Evolutionary conservation across 2,797 vertebrate genomes (phyloP).

Genomic region (Liasis olivaceus): DNA sequence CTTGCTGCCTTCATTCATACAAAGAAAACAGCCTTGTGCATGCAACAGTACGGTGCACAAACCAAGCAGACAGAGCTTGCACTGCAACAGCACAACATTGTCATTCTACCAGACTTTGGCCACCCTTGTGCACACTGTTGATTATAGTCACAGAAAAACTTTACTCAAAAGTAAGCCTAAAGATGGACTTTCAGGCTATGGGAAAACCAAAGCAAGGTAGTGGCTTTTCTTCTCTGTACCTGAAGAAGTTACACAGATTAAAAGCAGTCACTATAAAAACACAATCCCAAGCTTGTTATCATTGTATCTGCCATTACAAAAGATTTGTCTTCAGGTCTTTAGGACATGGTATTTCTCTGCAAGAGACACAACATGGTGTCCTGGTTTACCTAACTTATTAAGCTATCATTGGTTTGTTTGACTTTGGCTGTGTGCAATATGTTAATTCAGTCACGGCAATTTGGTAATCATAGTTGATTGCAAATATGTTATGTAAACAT

Average conservation of each 20-base stretch:
- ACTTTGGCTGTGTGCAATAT: neutral
- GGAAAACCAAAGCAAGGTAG: neutral
- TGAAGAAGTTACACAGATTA: neutral
- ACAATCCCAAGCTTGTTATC: neutral
- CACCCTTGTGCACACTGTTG: neutral
- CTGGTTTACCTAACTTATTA: neutral
- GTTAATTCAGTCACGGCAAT: neutral
- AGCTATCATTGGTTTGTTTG: neutral
- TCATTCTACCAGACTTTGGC: neutral
- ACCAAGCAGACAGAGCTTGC: neutral
- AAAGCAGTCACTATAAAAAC: neutral
- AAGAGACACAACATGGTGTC: neutral
- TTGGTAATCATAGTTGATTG: neutral
- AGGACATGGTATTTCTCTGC: neutral
- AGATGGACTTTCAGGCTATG: too few species aligned
- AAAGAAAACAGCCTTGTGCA: neutral
- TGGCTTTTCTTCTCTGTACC: neutral
- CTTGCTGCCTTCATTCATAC: neutral
- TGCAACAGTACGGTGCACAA: neutral
- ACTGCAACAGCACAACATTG: neutral
- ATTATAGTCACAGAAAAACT: neutral
- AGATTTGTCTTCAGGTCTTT: neutral
- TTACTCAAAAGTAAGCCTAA: neutral
- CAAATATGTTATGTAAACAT: neutral
- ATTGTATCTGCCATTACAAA: neutral